These are phyloP conservation scores for Heliconius nattereri DNA, from an alignment of 1,140 invertebrate species.

Conservation along the genomic window DNA sequence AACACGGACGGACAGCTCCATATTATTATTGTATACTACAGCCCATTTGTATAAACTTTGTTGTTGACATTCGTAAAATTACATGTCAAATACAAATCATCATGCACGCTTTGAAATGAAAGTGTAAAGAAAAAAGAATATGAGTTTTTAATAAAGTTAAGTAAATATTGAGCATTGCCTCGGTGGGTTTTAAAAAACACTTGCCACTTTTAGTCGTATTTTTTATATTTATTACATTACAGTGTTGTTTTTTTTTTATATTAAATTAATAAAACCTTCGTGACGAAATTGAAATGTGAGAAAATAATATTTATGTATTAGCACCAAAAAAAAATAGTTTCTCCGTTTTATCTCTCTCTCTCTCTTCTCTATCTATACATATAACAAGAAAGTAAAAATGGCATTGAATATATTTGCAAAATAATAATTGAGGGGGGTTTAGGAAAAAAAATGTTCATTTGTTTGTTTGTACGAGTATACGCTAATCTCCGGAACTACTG, in stretches of 20 bases:
- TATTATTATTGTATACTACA: background rate
- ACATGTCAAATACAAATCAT: background rate
- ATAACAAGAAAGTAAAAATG: no score
- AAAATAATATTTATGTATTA: no score
- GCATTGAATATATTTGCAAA: no score
- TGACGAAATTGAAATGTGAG: no score
- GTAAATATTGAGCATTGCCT: background rate
- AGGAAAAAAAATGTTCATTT: no score
- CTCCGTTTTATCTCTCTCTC: no score
- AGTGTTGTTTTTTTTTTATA: background rate
- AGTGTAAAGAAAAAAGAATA: slow-evolving; percentile 8
- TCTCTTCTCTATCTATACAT: no score
- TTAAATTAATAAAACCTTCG: no score
- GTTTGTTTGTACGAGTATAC: no score
- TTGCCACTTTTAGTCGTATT: background rate
- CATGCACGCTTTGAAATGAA: background rate
- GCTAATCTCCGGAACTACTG: no score
- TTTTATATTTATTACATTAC: background rate
- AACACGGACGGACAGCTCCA: background rate
- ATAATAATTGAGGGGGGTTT: no score
- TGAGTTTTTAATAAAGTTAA: slow-evolving; percentile 10
- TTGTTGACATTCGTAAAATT: slow-evolving; percentile 6
- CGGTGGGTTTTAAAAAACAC: background rate
- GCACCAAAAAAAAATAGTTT: no score
- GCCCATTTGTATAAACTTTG: background rate